A percentile compares a stretch with the other conserved stretches of the same genome.
Conservation (phyloP, 2,797 vertebrate species). For the Buceros bicornis region DNA sequence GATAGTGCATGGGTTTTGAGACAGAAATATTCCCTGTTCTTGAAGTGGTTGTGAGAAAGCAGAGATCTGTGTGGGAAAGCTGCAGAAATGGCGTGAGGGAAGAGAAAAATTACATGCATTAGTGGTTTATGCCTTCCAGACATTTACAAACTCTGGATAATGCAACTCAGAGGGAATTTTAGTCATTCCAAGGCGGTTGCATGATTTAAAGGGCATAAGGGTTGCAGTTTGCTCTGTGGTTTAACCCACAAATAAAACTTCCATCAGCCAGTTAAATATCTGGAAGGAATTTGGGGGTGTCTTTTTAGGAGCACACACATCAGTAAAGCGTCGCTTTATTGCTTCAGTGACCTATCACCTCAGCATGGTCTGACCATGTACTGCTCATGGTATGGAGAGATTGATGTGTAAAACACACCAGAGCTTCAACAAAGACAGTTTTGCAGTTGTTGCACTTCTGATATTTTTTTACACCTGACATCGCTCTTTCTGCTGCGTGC, state of each 20-base stretch:
- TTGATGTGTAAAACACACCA: constrained; percentile 52
- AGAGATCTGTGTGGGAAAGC: constrained; percentile 63
- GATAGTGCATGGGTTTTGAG: background rate
- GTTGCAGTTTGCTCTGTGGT: constrained; percentile 37
- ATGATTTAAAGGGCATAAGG: constrained; percentile 54
- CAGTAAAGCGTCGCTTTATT: constrained; percentile 40
- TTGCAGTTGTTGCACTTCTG: background rate
- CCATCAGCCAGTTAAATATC: constrained; percentile 1
- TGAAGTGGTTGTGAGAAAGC: constrained; percentile 41
- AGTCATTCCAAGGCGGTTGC: constrained; percentile 12
- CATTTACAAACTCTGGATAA: constrained; percentile 54
- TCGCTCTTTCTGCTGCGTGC: background rate
- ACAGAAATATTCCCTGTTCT: background rate
- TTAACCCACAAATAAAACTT: constrained; percentile 66
- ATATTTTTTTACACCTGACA: background rate
- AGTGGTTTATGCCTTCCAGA: constrained; percentile 64
- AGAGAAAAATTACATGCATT: constrained; percentile 59
- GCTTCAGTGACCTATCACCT: constrained; percentile 41
- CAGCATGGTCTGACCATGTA: background rate
- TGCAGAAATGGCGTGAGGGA: background rate
- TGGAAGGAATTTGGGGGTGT: constrained; percentile 63
- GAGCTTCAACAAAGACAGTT: background rate
- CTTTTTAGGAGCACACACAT: constrained; percentile 35
- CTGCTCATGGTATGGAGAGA: background rate
- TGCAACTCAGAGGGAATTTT: constrained; percentile 44